Evolutionary conservation across 1,140 invertebrate species (phyloP).

Genomic region (Drosophila santomea): DNA sequence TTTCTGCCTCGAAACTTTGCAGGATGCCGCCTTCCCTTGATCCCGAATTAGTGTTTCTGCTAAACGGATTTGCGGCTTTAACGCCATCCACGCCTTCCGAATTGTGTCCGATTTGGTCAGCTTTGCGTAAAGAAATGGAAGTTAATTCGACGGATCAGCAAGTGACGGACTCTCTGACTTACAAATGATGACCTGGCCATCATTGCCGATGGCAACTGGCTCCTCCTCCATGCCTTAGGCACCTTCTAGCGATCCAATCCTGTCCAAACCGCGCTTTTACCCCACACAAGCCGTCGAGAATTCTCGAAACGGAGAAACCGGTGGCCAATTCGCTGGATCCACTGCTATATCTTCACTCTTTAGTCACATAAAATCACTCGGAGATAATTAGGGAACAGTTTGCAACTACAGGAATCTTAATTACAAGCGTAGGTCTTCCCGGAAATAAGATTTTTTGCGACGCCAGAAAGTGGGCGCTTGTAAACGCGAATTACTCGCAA

Average conservation of each 20-base stretch:
- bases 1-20: slow-evolving; percentile 1
- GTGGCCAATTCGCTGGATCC: neutral
- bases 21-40: neutral
- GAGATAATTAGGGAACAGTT: neutral
- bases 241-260: neutral
- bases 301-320: neutral
- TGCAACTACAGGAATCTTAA: neutral
- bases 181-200: neutral
- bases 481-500: neutral
- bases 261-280: neutral
- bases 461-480: slow-evolving; percentile 1
- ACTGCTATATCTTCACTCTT: neutral
- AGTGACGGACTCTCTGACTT: neutral
- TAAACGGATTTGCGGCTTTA: neutral
- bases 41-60: neutral
- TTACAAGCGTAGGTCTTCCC: neutral
- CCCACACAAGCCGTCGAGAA: neutral
- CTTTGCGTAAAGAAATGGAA: neutral
- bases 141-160: too few relatives aligned
- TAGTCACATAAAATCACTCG: too few relatives aligned
- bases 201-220: neutral
- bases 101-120: neutral
- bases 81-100: too few relatives aligned
- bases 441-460: neutral
- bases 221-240: neutral